These are phyloP conservation scores for Nephila pilipes DNA, from an alignment of 1,140 invertebrate genomes.

Conservation along the genomic window DNA sequence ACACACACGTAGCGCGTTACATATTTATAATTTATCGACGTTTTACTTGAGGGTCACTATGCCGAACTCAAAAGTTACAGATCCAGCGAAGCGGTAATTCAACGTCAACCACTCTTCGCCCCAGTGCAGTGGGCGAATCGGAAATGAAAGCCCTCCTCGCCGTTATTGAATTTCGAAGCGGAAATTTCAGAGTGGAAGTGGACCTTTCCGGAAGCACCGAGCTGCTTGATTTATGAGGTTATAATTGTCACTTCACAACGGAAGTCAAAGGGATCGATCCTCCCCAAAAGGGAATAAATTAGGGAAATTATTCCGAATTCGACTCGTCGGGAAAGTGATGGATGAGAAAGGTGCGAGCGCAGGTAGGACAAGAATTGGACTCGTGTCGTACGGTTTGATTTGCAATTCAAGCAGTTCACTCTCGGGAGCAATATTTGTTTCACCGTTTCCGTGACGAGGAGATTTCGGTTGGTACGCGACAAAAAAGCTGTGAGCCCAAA, in stretches of 20 bases:
- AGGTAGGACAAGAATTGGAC: not conserved
- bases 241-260: constrained; percentile 10
- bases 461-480: too few species aligned
- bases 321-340: not conserved
- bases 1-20: too few species aligned
- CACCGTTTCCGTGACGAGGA: too few species aligned
- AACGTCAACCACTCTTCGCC: not conserved
- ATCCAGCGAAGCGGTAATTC: too few species aligned
- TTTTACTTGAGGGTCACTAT: too few species aligned
- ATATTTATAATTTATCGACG: too few species aligned
- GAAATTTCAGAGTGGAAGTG: constrained; percentile 17
- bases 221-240: constrained; percentile 24
- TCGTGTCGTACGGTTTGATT: too few species aligned
- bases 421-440: too few species aligned
- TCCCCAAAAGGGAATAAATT: constrained; percentile 6
- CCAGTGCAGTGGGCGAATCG: not conserved
- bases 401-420: too few species aligned
- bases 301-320: constrained; percentile 15
- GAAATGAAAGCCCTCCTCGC: not conserved
- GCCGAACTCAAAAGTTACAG: too few species aligned
- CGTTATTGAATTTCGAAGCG: constrained; percentile 16
- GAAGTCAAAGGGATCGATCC: constrained; percentile 13
- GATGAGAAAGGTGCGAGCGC: not conserved
- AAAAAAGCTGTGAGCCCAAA: too few species aligned
- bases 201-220: constrained; percentile 17